Base-by-base conservation (phyloP, 2,888 invertebrate genomes). In the Drosophila villosipedis region DNA sequence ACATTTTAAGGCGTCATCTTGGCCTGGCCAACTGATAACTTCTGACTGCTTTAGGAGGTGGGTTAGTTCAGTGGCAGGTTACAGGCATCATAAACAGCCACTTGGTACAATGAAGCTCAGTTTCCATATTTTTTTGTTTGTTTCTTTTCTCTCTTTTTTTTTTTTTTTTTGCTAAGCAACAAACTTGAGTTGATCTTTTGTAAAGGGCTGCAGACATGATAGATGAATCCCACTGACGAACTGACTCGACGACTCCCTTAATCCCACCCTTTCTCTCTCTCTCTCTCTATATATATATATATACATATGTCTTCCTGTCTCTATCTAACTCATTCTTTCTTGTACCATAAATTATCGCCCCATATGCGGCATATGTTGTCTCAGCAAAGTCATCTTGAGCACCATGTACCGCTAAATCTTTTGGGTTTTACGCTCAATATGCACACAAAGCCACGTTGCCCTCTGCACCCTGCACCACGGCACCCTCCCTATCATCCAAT, bases 341-440 rank as follows among this genome's bases (percentile, higher is more conserved):
- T 39, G 19, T 9, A 55, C 62, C 57, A 78, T 79, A 79, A 73
- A 79, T 79, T 79, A 76, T 79, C 79, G 69, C 64, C 68, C 55
- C 47, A 76, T 78, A 68, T 78, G 75, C 67, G 59, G 78, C 78
- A 76, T 79, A 78, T 76, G 76, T 79, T 80, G 83, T 78, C 82
- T 66, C 65, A 73, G 82, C 80, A 69, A 69, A 68, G 82, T 78
- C 87, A 85, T 83, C 83, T 83, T 78, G 82, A 75, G 65, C 59
- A 82, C 60, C 83, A 75, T 85, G 87, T 86, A 82, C 73, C 85
- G 87, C 82, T 86, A 86, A 86, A 84, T 86, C 87, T 84, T 84
- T 80, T 78, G 63, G 82, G 83, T 85, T 86, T 85, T 87, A 86
- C 82, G 85, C 85, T 86, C 85, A 87, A 86, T 86, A 83, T 86